Conservation (phyloP, 2,113 vertebrate genomes). For the Sialia sialis region DNA sequence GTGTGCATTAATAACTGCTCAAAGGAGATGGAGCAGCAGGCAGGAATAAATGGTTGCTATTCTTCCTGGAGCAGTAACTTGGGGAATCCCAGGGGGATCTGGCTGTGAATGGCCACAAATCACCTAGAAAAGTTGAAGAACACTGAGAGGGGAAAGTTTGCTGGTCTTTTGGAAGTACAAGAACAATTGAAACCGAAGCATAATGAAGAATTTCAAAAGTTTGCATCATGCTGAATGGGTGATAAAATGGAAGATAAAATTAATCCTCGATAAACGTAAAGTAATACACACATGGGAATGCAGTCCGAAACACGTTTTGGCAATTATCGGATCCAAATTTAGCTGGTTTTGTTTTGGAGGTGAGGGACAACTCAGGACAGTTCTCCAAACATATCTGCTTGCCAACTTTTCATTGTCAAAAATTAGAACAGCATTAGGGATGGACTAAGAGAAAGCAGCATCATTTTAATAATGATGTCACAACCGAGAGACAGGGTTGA, state of each 20-base stretch:
- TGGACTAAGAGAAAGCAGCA: background rate
- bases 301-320: background rate
- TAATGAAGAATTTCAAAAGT: background rate
- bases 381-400: background rate
- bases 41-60: conserved; percentile 44
- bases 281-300: background rate
- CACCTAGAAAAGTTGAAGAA: background rate
- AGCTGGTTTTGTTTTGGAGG: background rate
- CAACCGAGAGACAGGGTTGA: background rate
- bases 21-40: conserved; percentile 1
- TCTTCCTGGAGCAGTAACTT: conserved; percentile 22
- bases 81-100: background rate
- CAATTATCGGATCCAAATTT: background rate
- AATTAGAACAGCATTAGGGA: background rate
- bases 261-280: background rate
- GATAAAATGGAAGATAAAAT: background rate
- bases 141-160: background rate
- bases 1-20: conserved; percentile 25
- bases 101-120: conserved; percentile 28
- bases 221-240: background rate
- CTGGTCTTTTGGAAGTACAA: background rate
- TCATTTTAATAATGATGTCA: background rate
- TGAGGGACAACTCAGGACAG: rapidly evolving
- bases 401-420: background rate
- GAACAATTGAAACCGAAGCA: background rate